Evolutionary conservation across 2,888 invertebrate genomes (phyloP), one percentile per base, ranked within the genome.

Genomic region (Ormyrus nitidulus): DNA sequence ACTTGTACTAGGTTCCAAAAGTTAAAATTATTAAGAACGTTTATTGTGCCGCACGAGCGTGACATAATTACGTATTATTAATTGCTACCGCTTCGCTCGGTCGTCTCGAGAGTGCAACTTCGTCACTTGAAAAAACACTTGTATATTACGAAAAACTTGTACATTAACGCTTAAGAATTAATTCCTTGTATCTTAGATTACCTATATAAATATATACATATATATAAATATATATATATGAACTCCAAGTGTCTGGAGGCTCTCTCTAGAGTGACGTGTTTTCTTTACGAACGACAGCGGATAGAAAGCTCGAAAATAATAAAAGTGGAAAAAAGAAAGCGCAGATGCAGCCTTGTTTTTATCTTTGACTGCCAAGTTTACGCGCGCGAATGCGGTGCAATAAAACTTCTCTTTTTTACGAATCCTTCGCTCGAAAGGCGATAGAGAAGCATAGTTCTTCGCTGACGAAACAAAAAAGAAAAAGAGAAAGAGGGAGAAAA

Each of bases 131-230:
- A 70, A 74, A 81, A 71, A 76, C 34, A 34, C 54, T 65, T 81
- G 81, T 81, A 81, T 77, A 79, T 69, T 79, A 81, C n/a, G 64
- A 76, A 73, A 71, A 79, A 81, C 64, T 68, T 81, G 81, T 81
- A 81, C 79, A 77, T 79, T 79, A 79, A 81, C 46, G 81, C 79
- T 81, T 81, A 76, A 79, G 64, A 69, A 77, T 81, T 69, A 81
- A 81, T 73, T 81, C 79, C 76, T 76, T 77, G 65, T 79, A 77
- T 69, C 79, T 70, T 78, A 74, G 77, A 78, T 72, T 76, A 81
- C 62, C 71, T 72, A 78, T 81, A 70, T 65, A 76, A 46, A 58
- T 34, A 46, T 59, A 66, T 11, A 59, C 61, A 74, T 70, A 75
- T 61, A 75, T 49, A 74, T 65, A 75, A 58, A 77, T 51, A 65